phyloP scores from a whole-genome alignment of 1,140 invertebrate species.

The Atopsyche davidsoni region DNA sequence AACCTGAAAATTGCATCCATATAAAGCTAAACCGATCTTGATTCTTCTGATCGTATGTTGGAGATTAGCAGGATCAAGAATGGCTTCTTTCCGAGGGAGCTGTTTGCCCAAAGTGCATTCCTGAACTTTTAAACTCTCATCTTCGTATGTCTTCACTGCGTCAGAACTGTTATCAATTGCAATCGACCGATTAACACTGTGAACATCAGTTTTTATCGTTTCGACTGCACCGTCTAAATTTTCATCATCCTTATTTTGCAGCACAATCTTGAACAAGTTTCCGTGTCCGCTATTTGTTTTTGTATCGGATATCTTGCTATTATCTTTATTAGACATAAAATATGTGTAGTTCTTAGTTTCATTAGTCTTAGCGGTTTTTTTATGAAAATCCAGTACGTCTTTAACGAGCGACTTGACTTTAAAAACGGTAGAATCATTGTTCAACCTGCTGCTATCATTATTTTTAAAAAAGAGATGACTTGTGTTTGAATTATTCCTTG shows the following conservation, averaged over 20 bases:
- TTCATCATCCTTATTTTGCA: neutral
- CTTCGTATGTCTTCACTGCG: constrained; percentile 31
- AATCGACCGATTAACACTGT: neutral
- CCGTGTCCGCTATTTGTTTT: neutral
- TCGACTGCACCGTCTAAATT: neutral
- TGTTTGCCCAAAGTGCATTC: neutral
- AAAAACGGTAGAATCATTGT: constrained; percentile 8
- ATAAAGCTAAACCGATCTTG: constrained; percentile 42
- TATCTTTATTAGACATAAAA: neutral
- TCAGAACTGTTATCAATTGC: constrained; percentile 38
- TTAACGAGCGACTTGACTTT: constrained; percentile 6
- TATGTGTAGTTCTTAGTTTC: neutral
- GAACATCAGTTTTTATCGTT: neutral
- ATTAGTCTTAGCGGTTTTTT: constrained; percentile 4
- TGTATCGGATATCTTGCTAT: neutral
- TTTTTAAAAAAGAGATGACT: no score
- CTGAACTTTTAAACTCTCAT: neutral
- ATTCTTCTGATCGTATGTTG: constrained; percentile 38
- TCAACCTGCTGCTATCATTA: no score
- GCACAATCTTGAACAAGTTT: neutral
- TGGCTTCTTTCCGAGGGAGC: no score
- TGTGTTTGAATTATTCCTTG: neutral
- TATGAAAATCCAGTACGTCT: constrained; percentile 1
- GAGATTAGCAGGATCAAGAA: neutral
- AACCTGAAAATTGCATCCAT: constrained; percentile 45